Conservation (phyloP, 2,113 vertebrate genomes). For the Gnathochromis pfefferi region DNA sequence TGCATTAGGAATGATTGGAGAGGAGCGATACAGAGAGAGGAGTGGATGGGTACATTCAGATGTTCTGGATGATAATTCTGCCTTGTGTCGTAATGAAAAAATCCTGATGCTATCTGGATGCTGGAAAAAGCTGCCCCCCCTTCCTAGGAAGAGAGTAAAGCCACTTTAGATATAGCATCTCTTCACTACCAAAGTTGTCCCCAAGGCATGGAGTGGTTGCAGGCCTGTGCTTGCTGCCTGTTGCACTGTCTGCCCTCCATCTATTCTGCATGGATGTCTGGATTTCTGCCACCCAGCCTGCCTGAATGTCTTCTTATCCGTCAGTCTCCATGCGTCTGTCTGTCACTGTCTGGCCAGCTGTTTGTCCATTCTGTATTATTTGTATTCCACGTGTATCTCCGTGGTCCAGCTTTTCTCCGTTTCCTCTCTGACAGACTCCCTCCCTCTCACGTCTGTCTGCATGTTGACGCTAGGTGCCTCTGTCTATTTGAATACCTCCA, state of each 20-base stretch:
- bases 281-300: not conserved
- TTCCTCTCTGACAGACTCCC: not conserved
- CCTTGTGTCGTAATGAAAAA: constrained; percentile 38
- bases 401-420: not conserved
- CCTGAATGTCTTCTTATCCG: not conserved
- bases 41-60: constrained; percentile 40
- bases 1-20: constrained; percentile 41
- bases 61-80: constrained; percentile 50
- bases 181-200: constrained; percentile 18
- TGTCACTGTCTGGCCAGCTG: not conserved
- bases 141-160: not conserved
- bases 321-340: not conserved
- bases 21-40: not conserved
- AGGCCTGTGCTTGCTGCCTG: not conserved
- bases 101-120: constrained; percentile 30
- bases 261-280: not conserved
- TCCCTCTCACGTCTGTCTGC: not conserved
- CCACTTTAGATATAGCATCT: constrained; percentile 25
- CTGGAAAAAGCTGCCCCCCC: constrained; percentile 14
- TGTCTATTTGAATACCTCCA: constrained; percentile 24
- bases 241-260: not conserved
- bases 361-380: constrained; percentile 29
- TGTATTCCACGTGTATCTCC: constrained; percentile 13
- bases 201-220: constrained; percentile 9
- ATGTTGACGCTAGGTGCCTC: not conserved